These are phyloP conservation scores for Steatornis caripensis DNA, from an alignment of 2,113 vertebrate genomes.

Conservation along the genomic window DNA sequence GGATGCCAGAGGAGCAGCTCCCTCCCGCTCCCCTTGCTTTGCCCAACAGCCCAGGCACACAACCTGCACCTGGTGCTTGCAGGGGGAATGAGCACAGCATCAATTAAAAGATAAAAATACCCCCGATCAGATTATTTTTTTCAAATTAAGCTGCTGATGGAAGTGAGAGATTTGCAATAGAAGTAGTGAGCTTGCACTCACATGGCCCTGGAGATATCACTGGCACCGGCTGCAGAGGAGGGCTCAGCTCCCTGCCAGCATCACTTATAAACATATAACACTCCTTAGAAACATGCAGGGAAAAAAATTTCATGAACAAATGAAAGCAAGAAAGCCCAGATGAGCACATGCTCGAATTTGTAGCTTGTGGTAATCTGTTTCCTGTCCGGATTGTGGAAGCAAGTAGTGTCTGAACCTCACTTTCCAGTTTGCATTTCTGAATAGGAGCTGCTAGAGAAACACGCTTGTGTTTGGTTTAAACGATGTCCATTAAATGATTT, in stretches of 20 bases:
- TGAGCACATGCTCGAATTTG: background rate
- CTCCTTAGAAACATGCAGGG: background rate
- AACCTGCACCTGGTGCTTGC: background rate
- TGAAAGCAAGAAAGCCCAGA: background rate
- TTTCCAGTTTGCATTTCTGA: background rate
- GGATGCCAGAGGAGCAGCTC: background rate
- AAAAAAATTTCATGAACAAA: background rate
- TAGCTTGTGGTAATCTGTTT: background rate
- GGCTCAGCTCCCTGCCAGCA: background rate
- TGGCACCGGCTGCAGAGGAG: background rate
- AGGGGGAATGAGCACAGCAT: background rate
- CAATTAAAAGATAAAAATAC: background rate
- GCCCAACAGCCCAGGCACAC: background rate
- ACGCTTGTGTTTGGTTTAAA: background rate
- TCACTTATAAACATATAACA: background rate
- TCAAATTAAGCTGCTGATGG: background rate
- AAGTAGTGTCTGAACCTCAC: background rate
- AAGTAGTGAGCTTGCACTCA: fast-evolving
- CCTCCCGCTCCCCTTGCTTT: background rate
- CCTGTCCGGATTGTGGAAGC: background rate
- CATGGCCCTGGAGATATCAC: background rate
- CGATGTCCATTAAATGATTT: background rate
- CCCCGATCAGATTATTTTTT: background rate
- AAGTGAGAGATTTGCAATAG: background rate
- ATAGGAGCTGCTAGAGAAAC: background rate